Conservation (phyloP, 2,888 invertebrate species). For the Holacanthella duospinosa region DNA sequence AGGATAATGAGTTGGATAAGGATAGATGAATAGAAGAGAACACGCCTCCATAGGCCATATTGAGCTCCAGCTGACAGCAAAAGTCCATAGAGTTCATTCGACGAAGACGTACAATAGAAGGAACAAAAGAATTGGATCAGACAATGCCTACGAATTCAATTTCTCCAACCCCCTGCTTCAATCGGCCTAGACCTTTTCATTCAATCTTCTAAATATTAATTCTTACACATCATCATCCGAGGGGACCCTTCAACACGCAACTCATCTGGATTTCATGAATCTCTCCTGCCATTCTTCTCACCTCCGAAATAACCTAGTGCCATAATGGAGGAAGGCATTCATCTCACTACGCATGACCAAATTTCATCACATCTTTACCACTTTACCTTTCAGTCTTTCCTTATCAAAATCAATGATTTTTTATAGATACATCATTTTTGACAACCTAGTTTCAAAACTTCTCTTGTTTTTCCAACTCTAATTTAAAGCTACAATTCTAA, state of each 20-base stretch:
- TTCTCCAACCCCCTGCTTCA: constrained; percentile 14
- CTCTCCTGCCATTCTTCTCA: constrained; percentile 1
- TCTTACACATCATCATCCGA: neutral
- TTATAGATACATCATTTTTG: too few relatives aligned
- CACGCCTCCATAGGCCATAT: constrained; percentile 25
- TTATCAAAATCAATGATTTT: neutral
- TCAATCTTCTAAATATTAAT: neutral
- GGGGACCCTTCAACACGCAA: neutral
- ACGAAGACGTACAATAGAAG: constrained; percentile 14
- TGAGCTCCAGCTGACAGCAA: constrained; percentile 22
- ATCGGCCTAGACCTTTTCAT: neutral
- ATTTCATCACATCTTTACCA: neutral
- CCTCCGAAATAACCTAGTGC: neutral
- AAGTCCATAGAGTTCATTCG: constrained; percentile 13
- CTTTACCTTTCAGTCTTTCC: neutral
- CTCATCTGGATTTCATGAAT: neutral
- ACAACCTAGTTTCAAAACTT: too few relatives aligned
- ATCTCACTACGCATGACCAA: neutral
- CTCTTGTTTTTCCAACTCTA: too few relatives aligned
- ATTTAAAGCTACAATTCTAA: too few relatives aligned
- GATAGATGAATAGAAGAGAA: constrained; percentile 11
- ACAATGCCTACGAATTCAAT: constrained; percentile 21
- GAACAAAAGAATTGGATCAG: constrained; percentile 17
- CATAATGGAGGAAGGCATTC: neutral
- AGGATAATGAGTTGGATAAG: constrained; percentile 17